Percentiles rank a stretch among this genome's conserved stretches.
phyloP scores from a whole-genome alignment of 2,797 vertebrate genomes.

The Neomorphus geoffroyi region DNA sequence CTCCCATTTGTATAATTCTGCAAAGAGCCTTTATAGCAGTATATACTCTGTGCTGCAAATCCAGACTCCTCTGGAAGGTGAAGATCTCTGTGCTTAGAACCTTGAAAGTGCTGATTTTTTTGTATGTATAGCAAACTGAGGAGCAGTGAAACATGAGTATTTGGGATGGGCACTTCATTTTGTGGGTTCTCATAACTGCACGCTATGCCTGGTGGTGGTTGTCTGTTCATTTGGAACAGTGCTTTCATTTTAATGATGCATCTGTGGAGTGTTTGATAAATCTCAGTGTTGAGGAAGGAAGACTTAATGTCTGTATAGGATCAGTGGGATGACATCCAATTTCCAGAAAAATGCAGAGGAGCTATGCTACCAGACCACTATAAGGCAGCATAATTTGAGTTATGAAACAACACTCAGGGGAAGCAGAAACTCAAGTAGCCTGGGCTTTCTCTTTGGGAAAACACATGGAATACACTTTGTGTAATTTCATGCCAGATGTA shows the following conservation, averaged over 20 bases:
- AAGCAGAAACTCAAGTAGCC: neutral
- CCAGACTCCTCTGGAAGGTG: neutral
- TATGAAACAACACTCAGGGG: neutral
- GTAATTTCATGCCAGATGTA: neutral
- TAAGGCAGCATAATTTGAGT: neutral
- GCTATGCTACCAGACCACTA: neutral
- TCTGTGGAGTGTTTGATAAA: neutral
- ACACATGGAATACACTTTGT: fast-evolving
- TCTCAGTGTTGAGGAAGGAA: neutral
- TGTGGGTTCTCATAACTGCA: neutral
- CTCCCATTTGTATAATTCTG: neutral
- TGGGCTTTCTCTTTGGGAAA: neutral
- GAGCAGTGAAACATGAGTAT: neutral
- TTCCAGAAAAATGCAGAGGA: neutral
- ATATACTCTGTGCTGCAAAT: neutral
- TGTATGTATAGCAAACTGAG: neutral
- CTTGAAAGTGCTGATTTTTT: neutral
- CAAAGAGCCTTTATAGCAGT: neutral
- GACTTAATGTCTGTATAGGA: neutral
- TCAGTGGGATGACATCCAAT: neutral
- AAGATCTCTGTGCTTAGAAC: neutral
- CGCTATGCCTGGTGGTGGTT: neutral
- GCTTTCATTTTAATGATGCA: neutral
- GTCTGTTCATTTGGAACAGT: neutral
- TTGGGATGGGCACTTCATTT: neutral